These are phyloP conservation scores for Hydrotaea diabolus DNA, from an alignment of 2,888 invertebrate genomes.

Conservation along the genomic window DNA sequence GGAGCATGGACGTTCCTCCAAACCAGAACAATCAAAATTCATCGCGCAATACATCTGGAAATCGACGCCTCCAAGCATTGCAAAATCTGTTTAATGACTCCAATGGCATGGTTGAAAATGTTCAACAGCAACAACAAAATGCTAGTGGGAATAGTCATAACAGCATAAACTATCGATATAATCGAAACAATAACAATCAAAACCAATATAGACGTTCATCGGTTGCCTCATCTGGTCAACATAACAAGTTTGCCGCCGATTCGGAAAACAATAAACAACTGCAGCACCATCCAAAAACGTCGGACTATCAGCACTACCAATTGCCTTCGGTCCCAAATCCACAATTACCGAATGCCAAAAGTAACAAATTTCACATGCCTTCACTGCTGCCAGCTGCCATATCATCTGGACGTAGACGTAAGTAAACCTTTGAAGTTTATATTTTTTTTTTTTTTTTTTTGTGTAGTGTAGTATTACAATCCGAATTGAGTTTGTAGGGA, in stretches of 20 bases:
- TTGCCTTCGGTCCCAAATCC: slow-evolving; percentile 40
- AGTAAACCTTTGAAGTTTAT: too few relatives aligned
- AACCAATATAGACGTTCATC: slow-evolving; percentile 58
- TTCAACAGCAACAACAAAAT: slow-evolving; percentile 59
- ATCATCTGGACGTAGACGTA: slow-evolving; percentile 70
- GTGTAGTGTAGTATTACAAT: too few relatives aligned
- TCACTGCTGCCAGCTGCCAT: slow-evolving; percentile 62
- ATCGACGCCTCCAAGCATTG: slow-evolving; percentile 70
- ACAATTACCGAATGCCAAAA: slow-evolving; percentile 32
- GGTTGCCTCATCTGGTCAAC: slow-evolving; percentile 31
- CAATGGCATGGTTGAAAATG: slow-evolving; percentile 65
- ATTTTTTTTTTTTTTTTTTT: too few relatives aligned
- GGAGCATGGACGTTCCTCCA: slow-evolving; percentile 54
- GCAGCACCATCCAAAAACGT: slow-evolving; percentile 54
- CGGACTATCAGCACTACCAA: slow-evolving; percentile 36
- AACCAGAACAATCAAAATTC: slow-evolving; percentile 38
- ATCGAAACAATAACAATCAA: slow-evolving; percentile 54
- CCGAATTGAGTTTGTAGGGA: too few relatives aligned
- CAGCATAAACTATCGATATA: slow-evolving; percentile 53
- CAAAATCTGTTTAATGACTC: slow-evolving; percentile 69
- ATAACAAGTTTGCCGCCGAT: slow-evolving; percentile 53
- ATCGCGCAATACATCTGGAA: slow-evolving; percentile 42
- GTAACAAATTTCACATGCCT: slow-evolving; percentile 68
- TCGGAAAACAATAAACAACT: slow-evolving; percentile 56
- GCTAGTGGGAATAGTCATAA: slow-evolving; percentile 15